These are phyloP conservation scores for Takifugu bimaculatus DNA, from an alignment of 2,113 vertebrate species.

Conservation along the genomic window DNA sequence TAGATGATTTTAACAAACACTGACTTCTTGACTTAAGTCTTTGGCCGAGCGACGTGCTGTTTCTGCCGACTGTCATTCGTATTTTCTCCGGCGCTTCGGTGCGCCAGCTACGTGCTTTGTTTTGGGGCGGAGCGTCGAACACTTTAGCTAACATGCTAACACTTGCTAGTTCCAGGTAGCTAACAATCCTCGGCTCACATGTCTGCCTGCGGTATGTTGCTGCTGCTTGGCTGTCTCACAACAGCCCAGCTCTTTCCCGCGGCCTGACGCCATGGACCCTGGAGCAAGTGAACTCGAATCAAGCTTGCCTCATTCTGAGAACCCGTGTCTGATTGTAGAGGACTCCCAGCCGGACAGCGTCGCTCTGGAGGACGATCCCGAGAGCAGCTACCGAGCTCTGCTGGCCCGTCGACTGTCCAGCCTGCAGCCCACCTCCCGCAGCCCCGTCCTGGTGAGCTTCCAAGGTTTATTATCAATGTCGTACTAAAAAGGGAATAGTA, in stretches of 20 bases:
- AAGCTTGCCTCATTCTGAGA: conserved; percentile 82
- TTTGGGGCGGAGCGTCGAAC: conserved; percentile 28
- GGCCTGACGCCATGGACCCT: conserved; percentile 79
- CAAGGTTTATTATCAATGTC: no score
- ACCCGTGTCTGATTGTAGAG: conserved; percentile 88
- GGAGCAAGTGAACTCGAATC: conserved; percentile 79
- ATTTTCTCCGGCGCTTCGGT: not conserved
- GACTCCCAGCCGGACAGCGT: conserved; percentile 88
- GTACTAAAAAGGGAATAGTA: no score
- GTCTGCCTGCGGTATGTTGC: not conserved
- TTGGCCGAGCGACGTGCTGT: no score
- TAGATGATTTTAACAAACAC: no score
- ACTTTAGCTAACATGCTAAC: conserved; percentile 39
- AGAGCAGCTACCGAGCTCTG: conserved; percentile 77
- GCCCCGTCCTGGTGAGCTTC: conserved; percentile 80
- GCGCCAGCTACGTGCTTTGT: not conserved
- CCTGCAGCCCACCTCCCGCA: conserved; percentile 76
- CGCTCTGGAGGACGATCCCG: conserved; percentile 77
- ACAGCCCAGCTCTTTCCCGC: conserved; percentile 20
- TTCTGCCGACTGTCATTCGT: not conserved
- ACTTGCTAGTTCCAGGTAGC: not conserved
- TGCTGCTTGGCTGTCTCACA: conserved; percentile 12
- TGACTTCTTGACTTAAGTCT: not conserved
- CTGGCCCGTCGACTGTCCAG: conserved; percentile 77
- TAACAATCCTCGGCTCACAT: not conserved